Base-by-base conservation (phyloP, 2,797 vertebrate species). In the Micromesistius poutassou region DNA sequence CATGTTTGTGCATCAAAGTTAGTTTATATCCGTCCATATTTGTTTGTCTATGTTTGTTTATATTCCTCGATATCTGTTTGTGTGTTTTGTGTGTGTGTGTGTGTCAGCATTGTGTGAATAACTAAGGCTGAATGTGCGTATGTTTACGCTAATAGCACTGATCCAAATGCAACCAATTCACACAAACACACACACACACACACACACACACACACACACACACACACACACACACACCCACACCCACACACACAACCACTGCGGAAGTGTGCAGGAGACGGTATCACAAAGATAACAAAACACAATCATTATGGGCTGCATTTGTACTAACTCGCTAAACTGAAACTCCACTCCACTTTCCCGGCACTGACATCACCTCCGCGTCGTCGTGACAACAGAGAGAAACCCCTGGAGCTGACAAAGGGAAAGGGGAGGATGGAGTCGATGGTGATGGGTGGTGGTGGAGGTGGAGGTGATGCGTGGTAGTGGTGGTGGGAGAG, bases 301-400 rank as follows among this genome's bases (percentile, higher is more conserved):
- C 91, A 94, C 87, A 90, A 94, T 94, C 92, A 94, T 95, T 94
- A 94, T 91, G 89, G 92, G 91, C 88, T 92, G 91, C 91, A 92
- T 95, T 94, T 94, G 93, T 93, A 93, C 91, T 91, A 93, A 95
- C 94, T 91, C 86, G 93, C 89, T 92, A 92, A 91, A 93, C 91
- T 91, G 91, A 93, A 94, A 66, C 8, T n/a, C 55, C 93, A 94
- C 90, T 35, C 91, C 91, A 91, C 86, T 87, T 91, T 91, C 87
- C 79, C 81, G 88, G 89, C 82, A 85, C 90, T 83, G 91, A 93
- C 93, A 93, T 94, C 93, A 91, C 94, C 93, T 92, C 94, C 92
- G 90, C 94, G 88, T 88, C 89, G 87, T 89, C 89, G 89, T 84
- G 89, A 93, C 93, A 93, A 95, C 94, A 94, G 91, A 94, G 91